Percentiles rank a stretch among this genome's conserved stretches.
Conservation (phyloP, 2,888 invertebrate genomes). For the Lepidocyrtoides sp. region DNA sequence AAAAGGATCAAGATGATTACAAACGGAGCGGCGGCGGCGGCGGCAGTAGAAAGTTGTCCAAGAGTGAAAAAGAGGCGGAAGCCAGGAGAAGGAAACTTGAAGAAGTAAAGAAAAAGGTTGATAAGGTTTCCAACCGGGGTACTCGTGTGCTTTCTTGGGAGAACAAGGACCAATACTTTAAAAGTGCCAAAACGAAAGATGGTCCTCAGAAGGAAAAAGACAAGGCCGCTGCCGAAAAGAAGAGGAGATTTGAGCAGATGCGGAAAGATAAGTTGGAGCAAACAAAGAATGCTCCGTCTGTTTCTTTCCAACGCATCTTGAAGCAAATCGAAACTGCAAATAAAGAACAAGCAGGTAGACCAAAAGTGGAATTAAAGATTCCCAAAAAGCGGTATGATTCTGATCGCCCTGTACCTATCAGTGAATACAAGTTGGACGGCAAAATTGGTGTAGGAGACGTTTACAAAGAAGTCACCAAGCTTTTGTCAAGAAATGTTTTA, state of each 20-base stretch:
- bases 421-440: conserved; percentile 44
- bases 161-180: conserved; percentile 69
- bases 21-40: too few relatives aligned
- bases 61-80: conserved; percentile 59
- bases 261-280: conserved; percentile 27
- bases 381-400: conserved; percentile 57
- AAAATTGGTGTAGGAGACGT: conserved; percentile 65
- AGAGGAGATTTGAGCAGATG: conserved; percentile 8
- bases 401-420: not conserved
- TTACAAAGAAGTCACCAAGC: conserved; percentile 62
- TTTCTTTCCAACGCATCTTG: conserved; percentile 72
- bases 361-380: conserved; percentile 73
- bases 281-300: conserved; percentile 65
- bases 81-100: conserved; percentile 43
- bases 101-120: conserved; percentile 60
- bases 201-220: conserved; percentile 54
- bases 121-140: conserved; percentile 21
- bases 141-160: conserved; percentile 62
- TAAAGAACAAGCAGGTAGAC: conserved; percentile 60
- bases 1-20: not conserved
- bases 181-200: conserved; percentile 33
- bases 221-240: conserved; percentile 42
- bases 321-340: conserved; percentile 74
- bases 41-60: conserved; percentile 44
- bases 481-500: conserved; percentile 46